A percentile compares a stretch with the other conserved stretches of the same genome.
phyloP scores from a whole-genome alignment of 2,888 invertebrate species.

The Dicyrtoma fusca region DNA sequence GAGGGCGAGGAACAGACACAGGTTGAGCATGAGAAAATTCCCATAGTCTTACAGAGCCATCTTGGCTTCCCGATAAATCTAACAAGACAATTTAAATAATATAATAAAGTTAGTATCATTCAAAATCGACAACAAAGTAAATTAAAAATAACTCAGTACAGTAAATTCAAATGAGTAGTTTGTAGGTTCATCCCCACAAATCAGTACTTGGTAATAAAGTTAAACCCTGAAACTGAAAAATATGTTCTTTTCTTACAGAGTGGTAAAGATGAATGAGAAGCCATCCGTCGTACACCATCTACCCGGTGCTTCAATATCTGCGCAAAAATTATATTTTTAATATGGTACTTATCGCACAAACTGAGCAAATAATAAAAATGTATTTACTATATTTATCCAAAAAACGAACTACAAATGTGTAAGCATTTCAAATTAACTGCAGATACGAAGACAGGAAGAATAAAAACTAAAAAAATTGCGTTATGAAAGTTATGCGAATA shows the following conservation, averaged over 20 bases:
- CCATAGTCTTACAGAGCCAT: conserved; percentile 95
- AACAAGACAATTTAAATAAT: conserved; percentile 40
- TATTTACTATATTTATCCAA: neutral
- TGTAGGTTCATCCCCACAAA: too few relatives aligned
- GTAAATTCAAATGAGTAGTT: too few relatives aligned
- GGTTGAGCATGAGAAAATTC: conserved; percentile 96
- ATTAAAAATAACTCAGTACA: too few relatives aligned
- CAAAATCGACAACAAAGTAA: neutral
- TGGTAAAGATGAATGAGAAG: conserved; percentile 92
- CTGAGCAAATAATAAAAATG: neutral
- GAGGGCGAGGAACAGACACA: conserved; percentile 85
- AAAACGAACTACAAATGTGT: neutral
- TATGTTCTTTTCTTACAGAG: conserved; percentile 75
- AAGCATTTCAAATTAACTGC: too few relatives aligned
- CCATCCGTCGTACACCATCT: conserved; percentile 92
- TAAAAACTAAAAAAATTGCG: too few relatives aligned
- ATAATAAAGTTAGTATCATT: neutral
- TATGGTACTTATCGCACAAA: too few relatives aligned
- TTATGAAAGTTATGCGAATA: too few relatives aligned
- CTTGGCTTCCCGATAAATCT: conserved; percentile 93
- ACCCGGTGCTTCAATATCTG: conserved; percentile 93
- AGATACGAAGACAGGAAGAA: too few relatives aligned
- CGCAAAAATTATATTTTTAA: conserved; percentile 19
- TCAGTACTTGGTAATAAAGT: too few relatives aligned
- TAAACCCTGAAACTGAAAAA: too few relatives aligned